These are phyloP conservation scores for Melanocharis versteri DNA, from an alignment of 2,113 vertebrate genomes.

Conservation along the genomic window DNA sequence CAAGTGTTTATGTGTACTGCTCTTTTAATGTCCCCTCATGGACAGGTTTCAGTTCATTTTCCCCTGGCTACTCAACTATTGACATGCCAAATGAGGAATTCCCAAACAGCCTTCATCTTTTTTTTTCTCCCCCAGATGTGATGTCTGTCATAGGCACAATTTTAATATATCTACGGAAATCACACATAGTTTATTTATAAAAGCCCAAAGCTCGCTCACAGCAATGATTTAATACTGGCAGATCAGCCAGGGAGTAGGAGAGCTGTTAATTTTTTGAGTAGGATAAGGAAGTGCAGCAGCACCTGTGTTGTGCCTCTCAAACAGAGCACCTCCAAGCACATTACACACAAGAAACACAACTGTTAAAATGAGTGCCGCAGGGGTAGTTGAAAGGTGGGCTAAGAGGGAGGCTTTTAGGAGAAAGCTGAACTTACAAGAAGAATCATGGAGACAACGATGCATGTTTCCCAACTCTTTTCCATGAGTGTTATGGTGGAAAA, in stretches of 20 bases:
- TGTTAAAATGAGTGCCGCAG: not conserved
- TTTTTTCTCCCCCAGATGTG: not conserved
- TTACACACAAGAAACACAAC: not conserved
- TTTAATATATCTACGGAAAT: slow-evolving; percentile 25
- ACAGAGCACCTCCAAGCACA: not conserved
- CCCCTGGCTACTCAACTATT: not conserved
- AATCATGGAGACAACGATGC: not conserved
- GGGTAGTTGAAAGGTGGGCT: not conserved
- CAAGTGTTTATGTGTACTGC: not conserved
- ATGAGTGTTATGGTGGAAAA: not conserved
- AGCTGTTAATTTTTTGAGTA: not conserved
- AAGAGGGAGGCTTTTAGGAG: not conserved
- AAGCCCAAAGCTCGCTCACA: not conserved
- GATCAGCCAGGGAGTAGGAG: not conserved
- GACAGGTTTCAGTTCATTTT: not conserved
- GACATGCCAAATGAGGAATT: not conserved
- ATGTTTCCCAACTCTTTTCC: not conserved
- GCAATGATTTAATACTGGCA: not conserved
- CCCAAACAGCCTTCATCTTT: not conserved
- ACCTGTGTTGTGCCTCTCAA: not conserved
- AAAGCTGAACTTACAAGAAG: not conserved
- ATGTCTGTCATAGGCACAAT: not conserved
- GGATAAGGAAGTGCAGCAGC: not conserved
- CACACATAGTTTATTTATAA: slow-evolving; percentile 2
- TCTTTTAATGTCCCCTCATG: not conserved